phyloP scores from a whole-genome alignment of 2,888 invertebrate species.

The Hyles lineata region DNA sequence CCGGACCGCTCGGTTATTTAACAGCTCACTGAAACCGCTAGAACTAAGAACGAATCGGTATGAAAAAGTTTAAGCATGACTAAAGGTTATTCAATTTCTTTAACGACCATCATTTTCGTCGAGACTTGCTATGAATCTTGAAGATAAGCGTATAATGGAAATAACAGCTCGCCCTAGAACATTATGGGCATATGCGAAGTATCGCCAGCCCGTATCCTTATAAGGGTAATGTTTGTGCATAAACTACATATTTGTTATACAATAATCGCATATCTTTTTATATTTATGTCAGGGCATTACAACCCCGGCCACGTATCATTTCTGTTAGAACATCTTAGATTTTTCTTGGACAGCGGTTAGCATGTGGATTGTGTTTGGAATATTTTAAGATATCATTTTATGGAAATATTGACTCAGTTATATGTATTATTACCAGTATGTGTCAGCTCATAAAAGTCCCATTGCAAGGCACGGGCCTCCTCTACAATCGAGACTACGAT shows the following conservation, averaged over 20 bases:
- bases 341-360: background rate
- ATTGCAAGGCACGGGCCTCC: too few relatives aligned
- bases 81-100: slow-evolving; percentile 76
- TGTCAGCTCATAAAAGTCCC: too few relatives aligned
- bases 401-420: too few relatives aligned
- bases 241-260: slow-evolving; percentile 60
- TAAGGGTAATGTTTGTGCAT: slow-evolving; percentile 63
- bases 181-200: slow-evolving; percentile 71
- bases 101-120: slow-evolving; percentile 76
- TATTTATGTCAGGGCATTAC: background rate
- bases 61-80: slow-evolving; percentile 65
- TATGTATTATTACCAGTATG: too few relatives aligned
- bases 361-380: background rate
- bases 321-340: background rate
- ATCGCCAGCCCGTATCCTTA: slow-evolving; percentile 63
- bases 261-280: slow-evolving; percentile 3
- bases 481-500: too few relatives aligned
- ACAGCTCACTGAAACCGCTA: slow-evolving; percentile 5
- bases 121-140: slow-evolving; percentile 72
- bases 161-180: slow-evolving; percentile 67
- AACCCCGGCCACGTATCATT: background rate
- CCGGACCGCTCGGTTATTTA: slow-evolving; percentile 1
- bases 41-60: slow-evolving; percentile 45
- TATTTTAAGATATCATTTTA: too few relatives aligned
- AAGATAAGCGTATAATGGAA: slow-evolving; percentile 77